Percentiles rank a stretch among this genome's conserved stretches.
Conservation (phyloP, 2,113 vertebrate species). For the Microtus richardsoni region DNA sequence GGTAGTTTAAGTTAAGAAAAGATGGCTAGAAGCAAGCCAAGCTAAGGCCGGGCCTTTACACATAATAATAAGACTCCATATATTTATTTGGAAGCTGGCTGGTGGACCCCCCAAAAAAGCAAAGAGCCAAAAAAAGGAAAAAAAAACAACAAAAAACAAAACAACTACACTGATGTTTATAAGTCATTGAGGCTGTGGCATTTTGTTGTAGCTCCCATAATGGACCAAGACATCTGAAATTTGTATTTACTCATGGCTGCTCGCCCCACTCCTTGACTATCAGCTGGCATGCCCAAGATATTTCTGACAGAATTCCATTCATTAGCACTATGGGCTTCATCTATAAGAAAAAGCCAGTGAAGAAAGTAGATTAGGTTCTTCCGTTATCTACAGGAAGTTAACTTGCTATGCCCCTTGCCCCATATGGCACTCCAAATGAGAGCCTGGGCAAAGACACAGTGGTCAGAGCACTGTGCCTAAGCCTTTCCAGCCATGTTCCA, state of each 20-base stretch:
- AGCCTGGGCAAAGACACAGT: not conserved
- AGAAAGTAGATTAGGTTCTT: not conserved
- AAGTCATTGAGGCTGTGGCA: not conserved
- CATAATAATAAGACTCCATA: too few species aligned
- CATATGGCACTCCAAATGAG: not conserved
- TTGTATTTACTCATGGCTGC: not conserved
- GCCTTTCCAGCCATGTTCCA: not conserved
- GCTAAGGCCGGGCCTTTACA: too few species aligned
- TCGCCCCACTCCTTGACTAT: not conserved
- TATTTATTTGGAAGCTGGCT: too few species aligned
- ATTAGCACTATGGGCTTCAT: not conserved
- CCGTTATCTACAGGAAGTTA: not conserved
- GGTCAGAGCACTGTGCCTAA: not conserved
- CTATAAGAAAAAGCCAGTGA: not conserved
- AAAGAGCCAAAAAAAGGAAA: too few species aligned
- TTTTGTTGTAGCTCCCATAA: not conserved
- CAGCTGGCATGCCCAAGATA: not conserved
- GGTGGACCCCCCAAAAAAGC: too few species aligned
- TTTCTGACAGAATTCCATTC: constrained; percentile 4
- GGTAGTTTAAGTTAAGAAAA: too few species aligned
- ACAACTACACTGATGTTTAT: not conserved
- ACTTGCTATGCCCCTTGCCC: not conserved
- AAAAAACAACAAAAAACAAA: too few species aligned
- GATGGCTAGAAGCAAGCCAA: too few species aligned
- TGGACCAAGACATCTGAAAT: not conserved